Percentiles rank a stretch among this genome's conserved stretches.
Evolutionary conservation across 1,140 invertebrate species (phyloP).

Genomic region (Ceratosolen fusciceps): DNA sequence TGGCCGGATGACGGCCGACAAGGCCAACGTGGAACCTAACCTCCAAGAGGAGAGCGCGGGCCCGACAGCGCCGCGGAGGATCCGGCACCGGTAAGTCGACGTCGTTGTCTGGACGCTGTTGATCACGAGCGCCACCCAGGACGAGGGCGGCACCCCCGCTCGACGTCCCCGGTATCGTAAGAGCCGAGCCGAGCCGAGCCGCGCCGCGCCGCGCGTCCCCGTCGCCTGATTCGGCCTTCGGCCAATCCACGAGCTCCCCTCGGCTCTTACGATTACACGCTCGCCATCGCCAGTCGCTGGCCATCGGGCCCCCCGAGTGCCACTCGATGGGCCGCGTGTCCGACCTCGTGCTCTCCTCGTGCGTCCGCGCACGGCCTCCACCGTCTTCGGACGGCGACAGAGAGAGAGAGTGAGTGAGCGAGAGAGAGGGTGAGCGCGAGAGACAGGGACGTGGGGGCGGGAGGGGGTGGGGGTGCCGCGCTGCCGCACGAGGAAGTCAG

Average conservation of each 20-base stretch:
- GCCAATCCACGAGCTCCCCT: constrained; percentile 30
- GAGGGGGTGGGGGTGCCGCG: too few relatives aligned
- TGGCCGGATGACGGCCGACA: constrained; percentile 64
- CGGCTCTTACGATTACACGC: constrained; percentile 19
- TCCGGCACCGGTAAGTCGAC: constrained; percentile 67
- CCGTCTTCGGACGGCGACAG: too few relatives aligned
- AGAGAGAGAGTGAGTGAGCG: too few relatives aligned
- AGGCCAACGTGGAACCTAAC: constrained; percentile 61
- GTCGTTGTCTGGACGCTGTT: not conserved
- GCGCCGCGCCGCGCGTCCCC: constrained; percentile 20
- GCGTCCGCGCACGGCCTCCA: not conserved
- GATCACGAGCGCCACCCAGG: too few relatives aligned
- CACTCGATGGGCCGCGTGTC: not conserved
- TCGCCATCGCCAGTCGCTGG: not conserved
- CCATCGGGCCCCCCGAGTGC: not conserved
- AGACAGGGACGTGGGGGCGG: too few relatives aligned
- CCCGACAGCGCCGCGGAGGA: constrained; percentile 61
- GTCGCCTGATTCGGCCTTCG: constrained; percentile 63
- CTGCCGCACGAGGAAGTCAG: too few relatives aligned
- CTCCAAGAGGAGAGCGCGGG: constrained; percentile 58
- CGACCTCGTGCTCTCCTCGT: constrained; percentile 1
- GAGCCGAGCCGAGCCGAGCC: too few relatives aligned
- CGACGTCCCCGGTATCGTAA: too few relatives aligned
- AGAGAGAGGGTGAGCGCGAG: too few relatives aligned
- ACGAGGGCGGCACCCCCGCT: too few relatives aligned